These are phyloP conservation scores for Syngnathus acus DNA, from an alignment of 2,797 vertebrate genomes.

Conservation along the genomic window DNA sequence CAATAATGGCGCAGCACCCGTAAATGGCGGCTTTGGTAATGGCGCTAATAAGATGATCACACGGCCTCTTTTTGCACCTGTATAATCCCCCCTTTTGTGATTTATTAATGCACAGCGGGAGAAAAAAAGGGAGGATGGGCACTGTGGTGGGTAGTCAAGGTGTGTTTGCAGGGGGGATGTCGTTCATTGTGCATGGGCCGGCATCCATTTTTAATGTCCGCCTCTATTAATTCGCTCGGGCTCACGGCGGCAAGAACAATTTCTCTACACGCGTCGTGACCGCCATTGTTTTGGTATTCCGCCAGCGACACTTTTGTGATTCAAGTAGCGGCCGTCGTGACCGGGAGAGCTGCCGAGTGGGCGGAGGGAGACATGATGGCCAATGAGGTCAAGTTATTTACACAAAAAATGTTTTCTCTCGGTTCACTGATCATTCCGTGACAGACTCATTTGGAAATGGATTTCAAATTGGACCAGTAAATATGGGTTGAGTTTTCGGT, in stretches of 20 bases:
- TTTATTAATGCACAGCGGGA: slow-evolving; percentile 44
- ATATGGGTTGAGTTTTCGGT: neutral
- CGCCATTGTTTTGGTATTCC: slow-evolving; percentile 51
- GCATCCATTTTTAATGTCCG: slow-evolving; percentile 40
- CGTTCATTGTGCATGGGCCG: slow-evolving; percentile 37
- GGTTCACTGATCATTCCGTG: neutral
- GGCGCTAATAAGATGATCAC: slow-evolving; percentile 61
- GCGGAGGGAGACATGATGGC: slow-evolving; percentile 43
- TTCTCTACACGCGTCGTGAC: slow-evolving; percentile 62
- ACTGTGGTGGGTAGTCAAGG: slow-evolving; percentile 44
- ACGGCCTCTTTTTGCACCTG: slow-evolving; percentile 57
- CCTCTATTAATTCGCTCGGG: slow-evolving; percentile 18
- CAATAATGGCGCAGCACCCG: slow-evolving; percentile 50
- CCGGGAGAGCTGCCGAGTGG: slow-evolving; percentile 50
- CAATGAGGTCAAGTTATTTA: slow-evolving; percentile 40
- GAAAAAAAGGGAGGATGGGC: slow-evolving; percentile 19
- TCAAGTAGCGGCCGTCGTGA: slow-evolving; percentile 66
- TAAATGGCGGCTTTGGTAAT: slow-evolving; percentile 49
- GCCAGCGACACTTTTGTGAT: slow-evolving; percentile 58
- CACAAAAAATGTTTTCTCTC: neutral
- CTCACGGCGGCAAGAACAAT: slow-evolving; percentile 29
- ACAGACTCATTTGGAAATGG: neutral
- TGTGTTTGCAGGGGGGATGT: slow-evolving; percentile 40
- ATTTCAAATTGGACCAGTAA: neutral
- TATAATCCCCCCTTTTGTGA: slow-evolving; percentile 60